Conservation (phyloP, 2,888 invertebrate genomes). For the Metalampra italica region DNA sequence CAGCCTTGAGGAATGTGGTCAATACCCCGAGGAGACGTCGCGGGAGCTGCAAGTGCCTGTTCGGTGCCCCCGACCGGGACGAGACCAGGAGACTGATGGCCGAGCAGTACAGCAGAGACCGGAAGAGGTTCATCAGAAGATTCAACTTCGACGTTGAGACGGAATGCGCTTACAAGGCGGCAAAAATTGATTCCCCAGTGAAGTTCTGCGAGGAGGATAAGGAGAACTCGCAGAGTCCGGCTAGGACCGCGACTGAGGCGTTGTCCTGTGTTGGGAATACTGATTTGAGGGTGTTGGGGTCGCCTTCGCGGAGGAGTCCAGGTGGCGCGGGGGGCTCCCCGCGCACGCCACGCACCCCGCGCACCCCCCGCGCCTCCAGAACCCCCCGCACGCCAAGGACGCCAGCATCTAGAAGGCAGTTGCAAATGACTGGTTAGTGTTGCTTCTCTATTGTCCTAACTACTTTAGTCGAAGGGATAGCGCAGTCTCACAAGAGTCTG, state of each 20-base stretch:
- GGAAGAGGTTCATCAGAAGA: constrained; percentile 76
- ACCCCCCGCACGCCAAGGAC: constrained; percentile 69
- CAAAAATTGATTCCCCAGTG: constrained; percentile 65
- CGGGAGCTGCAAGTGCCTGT: constrained; percentile 78
- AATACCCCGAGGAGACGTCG: constrained; percentile 62
- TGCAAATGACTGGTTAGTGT: constrained; percentile 74
- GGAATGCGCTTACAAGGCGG: constrained; percentile 56
- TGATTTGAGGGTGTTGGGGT: constrained; percentile 57
- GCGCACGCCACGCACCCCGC: constrained; percentile 54
- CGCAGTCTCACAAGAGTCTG: too few species aligned
- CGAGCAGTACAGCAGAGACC: constrained; percentile 78
- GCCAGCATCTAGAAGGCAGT: constrained; percentile 70
- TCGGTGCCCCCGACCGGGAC: constrained; percentile 78
- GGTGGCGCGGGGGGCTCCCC: constrained; percentile 49
- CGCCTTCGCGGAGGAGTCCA: constrained; percentile 55
- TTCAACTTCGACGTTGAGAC: constrained; percentile 80
- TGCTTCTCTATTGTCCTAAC: background rate
- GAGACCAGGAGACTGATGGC: constrained; percentile 79
- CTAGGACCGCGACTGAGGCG: constrained; percentile 56
- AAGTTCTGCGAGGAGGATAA: constrained; percentile 66
- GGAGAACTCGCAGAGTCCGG: constrained; percentile 53
- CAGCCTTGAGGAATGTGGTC: constrained; percentile 48
- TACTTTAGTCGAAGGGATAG: background rate
- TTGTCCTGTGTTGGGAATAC: constrained; percentile 65
- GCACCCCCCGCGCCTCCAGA: constrained; percentile 56